These are phyloP conservation scores for Urosaurus nigricauda DNA, from an alignment of 2,797 vertebrate genomes.

Conservation along the genomic window DNA sequence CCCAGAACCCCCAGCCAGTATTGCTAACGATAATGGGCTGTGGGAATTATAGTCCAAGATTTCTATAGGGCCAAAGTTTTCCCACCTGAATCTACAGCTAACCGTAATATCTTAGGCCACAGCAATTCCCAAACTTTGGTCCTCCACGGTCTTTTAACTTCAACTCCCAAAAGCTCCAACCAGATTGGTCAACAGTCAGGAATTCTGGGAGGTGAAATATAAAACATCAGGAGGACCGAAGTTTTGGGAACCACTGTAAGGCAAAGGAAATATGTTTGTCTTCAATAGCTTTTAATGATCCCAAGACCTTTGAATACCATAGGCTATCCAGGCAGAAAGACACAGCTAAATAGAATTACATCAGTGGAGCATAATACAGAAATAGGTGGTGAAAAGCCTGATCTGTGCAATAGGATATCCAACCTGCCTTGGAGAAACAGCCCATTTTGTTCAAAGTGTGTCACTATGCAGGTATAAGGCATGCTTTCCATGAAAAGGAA, in stretches of 20 bases:
- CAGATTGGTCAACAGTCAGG: too few species aligned
- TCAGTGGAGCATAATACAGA: not conserved
- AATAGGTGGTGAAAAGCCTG: not conserved
- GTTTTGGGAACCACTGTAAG: too few species aligned
- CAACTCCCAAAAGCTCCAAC: too few species aligned
- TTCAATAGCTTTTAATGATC: not conserved
- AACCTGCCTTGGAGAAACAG: not conserved
- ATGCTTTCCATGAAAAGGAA: constrained; percentile 31
- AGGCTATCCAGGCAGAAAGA: not conserved
- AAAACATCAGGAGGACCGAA: too few species aligned
- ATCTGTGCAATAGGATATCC: not conserved
- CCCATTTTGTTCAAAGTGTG: not conserved
- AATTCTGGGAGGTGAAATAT: too few species aligned
- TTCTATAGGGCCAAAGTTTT: not conserved
- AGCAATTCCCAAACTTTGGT: too few species aligned
- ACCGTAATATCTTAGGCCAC: not conserved
- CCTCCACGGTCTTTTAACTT: too few species aligned
- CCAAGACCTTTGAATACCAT: not conserved
- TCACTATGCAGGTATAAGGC: constrained; percentile 9
- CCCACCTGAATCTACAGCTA: not conserved
- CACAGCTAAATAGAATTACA: not conserved
- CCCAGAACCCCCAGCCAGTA: too few species aligned
- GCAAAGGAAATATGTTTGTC: not conserved
- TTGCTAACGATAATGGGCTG: not conserved
- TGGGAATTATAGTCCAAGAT: not conserved